Base-by-base conservation (phyloP, 2,888 invertebrate genomes). In the Mythimna ferrago region DNA sequence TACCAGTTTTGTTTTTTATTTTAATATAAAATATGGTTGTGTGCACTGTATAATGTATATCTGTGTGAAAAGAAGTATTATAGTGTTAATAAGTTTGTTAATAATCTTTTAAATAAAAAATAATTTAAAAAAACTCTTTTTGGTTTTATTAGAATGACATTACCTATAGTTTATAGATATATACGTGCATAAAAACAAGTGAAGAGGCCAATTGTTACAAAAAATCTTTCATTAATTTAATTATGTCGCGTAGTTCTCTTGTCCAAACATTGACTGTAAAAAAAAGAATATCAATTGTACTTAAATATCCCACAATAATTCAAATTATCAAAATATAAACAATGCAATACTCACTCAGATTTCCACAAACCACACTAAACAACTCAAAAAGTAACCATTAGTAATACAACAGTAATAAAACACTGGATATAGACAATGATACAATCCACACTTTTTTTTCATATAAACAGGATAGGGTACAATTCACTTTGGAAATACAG, bases 231-330 rank as follows among this genome's bases (percentile, higher is more conserved):
- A 66, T 73, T 66, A 73, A 65, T 72, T 76, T 63, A 72, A 58
- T 76, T 91, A 93, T 66, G 84, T 92, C 78, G 82, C 75, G 94
- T 92, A 96, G 93, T 96, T 96, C 67, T 96, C 96, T 76, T 95
- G 89, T 85, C 95, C 95, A 89, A 95, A 95, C 93, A 93, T 94
- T 74, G 94, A 93, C 96, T 96, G 96, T 89, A 95, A 89, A 91
- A 92, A 9, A 91, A 80, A 63, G 44, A 26, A n/a, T 6, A 67
- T 61, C 35, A 66, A 26, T 71, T 54, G 51, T 26, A 48, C 6
- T 6, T 41, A 11, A 26, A 35, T 9, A 16, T 60, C 32, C 4
- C 54, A 44, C 1, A 26, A n/a, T 2, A 32, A 61, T n/a, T 58
- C 4, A 51, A 68, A 51, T 16, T 0, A 69, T 6, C 14, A 54